Conservation (phyloP, 1,140 invertebrate genomes). For the Drosophila albomicans region DNA sequence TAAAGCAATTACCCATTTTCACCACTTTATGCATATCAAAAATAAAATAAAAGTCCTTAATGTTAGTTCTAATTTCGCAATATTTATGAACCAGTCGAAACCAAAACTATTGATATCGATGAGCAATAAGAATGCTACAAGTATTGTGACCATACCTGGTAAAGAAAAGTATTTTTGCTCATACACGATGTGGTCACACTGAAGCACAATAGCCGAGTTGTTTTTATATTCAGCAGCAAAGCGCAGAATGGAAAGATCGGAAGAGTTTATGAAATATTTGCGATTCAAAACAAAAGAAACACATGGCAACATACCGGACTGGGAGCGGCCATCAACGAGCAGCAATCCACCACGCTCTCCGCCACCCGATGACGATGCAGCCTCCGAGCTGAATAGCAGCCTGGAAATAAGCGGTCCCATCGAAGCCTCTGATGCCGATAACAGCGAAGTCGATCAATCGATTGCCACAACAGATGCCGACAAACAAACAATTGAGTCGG, state of each 20-base stretch:
- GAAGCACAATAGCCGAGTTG: not conserved
- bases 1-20: too few species aligned
- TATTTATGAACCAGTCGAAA: not conserved
- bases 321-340: conserved; percentile 6
- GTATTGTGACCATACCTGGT: not conserved
- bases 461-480: not conserved
- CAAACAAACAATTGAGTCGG: not conserved
- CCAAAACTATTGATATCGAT: not conserved
- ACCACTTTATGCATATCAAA: too few species aligned
- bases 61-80: not conserved
- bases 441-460: conserved; percentile 7
- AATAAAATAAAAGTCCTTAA: too few species aligned
- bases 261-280: conserved; percentile 12
- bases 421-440: conserved; percentile 40
- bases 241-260: conserved; percentile 7
- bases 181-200: not conserved
- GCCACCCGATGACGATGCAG: conserved; percentile 52
- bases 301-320: conserved; percentile 7
- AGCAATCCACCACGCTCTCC: conserved; percentile 48
- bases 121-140: not conserved
- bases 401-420: conserved; percentile 58
- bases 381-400: conserved; percentile 48
- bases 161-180: not conserved
- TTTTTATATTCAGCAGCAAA: conserved; percentile 5
- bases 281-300: conserved; percentile 7